These are phyloP conservation scores for Rhinichthys klamathensis DNA, from an alignment of 2,113 vertebrate species.

Conservation along the genomic window DNA sequence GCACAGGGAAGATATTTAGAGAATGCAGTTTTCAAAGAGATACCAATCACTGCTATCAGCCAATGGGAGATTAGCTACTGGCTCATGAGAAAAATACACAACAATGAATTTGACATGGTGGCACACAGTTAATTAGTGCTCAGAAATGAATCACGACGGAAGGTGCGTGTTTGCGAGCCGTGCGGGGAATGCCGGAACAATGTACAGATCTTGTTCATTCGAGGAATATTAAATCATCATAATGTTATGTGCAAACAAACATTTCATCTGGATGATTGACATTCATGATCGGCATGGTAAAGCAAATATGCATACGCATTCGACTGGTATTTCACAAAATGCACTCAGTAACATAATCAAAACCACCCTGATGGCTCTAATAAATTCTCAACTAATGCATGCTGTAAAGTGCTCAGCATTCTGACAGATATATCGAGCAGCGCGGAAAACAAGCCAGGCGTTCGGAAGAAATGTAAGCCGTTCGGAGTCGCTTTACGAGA, in stretches of 20 bases:
- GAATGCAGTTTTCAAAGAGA: slow-evolving; percentile 57
- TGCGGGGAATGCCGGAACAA: slow-evolving; percentile 15
- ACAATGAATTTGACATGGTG: slow-evolving; percentile 39
- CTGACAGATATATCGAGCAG: slow-evolving; percentile 38
- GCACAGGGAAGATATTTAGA: slow-evolving; percentile 59
- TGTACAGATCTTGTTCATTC: neutral
- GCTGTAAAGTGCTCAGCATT: slow-evolving; percentile 48
- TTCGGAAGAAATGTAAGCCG: neutral
- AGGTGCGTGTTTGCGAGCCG: neutral
- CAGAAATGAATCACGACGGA: slow-evolving; percentile 19
- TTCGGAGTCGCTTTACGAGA: slow-evolving; percentile 28
- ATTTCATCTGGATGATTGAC: slow-evolving; percentile 27
- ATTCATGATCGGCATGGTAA: slow-evolving; percentile 21
- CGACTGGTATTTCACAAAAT: slow-evolving; percentile 7
- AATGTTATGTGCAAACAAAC: slow-evolving; percentile 1
- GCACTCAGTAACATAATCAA: neutral
- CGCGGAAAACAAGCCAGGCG: neutral
- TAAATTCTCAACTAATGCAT: slow-evolving; percentile 35
- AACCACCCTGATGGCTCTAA: slow-evolving; percentile 34
- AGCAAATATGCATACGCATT: neutral
- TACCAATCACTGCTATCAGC: slow-evolving; percentile 52
- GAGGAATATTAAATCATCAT: slow-evolving; percentile 33
- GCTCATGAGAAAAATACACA: slow-evolving; percentile 35
- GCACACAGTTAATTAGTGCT: slow-evolving; percentile 45
- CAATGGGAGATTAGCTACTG: slow-evolving; percentile 57